These are phyloP conservation scores for Pogonomyrmex barbatus DNA, from an alignment of 1,140 invertebrate genomes.

Conservation along the genomic window DNA sequence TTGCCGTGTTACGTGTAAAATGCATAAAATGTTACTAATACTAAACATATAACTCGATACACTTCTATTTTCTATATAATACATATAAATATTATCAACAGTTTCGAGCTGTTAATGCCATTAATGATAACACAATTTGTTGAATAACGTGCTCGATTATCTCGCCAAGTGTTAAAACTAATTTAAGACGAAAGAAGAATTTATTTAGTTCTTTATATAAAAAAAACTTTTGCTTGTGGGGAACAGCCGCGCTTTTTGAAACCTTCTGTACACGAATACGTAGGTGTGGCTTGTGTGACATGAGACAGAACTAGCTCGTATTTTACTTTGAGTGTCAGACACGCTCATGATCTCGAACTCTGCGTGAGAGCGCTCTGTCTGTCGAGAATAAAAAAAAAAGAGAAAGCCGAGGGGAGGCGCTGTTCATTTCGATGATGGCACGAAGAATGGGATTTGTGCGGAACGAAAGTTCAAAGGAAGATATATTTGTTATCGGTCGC, in stretches of 20 bases:
- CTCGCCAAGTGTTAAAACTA: background rate
- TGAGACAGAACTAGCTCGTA: constrained; percentile 79
- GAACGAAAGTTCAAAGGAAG: constrained; percentile 53
- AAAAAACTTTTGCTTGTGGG: background rate
- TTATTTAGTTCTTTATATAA: constrained; percentile 9
- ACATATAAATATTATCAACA: background rate
- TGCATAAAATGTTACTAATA: background rate
- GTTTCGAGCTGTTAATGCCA: background rate
- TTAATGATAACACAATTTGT: background rate
- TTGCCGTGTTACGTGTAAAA: background rate
- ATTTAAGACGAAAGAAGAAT: background rate
- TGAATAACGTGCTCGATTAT: background rate
- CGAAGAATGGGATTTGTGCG: constrained; percentile 56
- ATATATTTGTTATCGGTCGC: constrained; percentile 11
- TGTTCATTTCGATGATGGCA: constrained; percentile 64
- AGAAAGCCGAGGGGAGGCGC: constrained; percentile 33
- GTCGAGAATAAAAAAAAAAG: constrained; percentile 20
- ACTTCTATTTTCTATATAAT: background rate
- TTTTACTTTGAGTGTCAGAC: constrained; percentile 76
- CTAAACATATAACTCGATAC: background rate
- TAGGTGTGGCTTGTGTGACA: constrained; percentile 77
- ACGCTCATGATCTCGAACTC: constrained; percentile 70
- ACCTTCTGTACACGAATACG: constrained; percentile 57
- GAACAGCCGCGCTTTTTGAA: constrained; percentile 24
- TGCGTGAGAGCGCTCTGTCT: constrained; percentile 73